Base-by-base conservation (phyloP, 1,140 invertebrate species). In the Drosophila erecta region DNA sequence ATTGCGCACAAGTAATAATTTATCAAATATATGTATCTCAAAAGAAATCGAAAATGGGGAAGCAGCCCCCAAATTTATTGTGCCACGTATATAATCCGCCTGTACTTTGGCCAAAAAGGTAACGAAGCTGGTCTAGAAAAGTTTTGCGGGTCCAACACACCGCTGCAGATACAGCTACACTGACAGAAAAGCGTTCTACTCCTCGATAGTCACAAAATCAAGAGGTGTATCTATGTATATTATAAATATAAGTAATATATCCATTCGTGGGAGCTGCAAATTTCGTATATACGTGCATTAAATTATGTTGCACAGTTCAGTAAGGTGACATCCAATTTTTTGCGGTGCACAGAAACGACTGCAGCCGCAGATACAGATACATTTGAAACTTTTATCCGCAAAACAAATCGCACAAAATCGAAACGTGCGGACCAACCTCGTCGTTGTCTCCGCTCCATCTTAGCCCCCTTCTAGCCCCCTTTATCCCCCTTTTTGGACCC, bases 321-420 rank as follows among this genome's bases (percentile, higher is more conserved):
- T 30, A 7, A 8, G 27, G 7, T 30, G 3, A 4, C 14, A 12
- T 14, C 35, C 0, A 37, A 8, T 41, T 41, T 41, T 8, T 44
- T 10, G 3, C 17, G 0, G 41, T 44, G 41, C 58, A 47, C 59
- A 47, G 58, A 20, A 43, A 79, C 59, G 74, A 22, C 43, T 50
- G 35, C 43, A 55, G 38, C 33, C 57, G 46, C 57, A 44, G 43
- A 41, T 58, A 47, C 65, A 65, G 78, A 85, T 78, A 85, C 69
- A 85, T 85, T 85, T 85, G 84, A 79, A 81, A 89, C 70, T 79
- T 89, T 83, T 86, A 79, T 89, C 65, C 84, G 71, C 71, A 81
- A 89, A 89, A 86, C 81, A 87, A 87, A 86, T 86, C 81, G 81
- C 74, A 86, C 83, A 87, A 81, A 81, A 89, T 86, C 83, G 83